Evolutionary conservation across 30 jellyfish, hydroid and myxozoan genomes (phyloP), one percentile per base, ranked within the genome.

Genomic region (Pelagia noctiluca): DNA sequence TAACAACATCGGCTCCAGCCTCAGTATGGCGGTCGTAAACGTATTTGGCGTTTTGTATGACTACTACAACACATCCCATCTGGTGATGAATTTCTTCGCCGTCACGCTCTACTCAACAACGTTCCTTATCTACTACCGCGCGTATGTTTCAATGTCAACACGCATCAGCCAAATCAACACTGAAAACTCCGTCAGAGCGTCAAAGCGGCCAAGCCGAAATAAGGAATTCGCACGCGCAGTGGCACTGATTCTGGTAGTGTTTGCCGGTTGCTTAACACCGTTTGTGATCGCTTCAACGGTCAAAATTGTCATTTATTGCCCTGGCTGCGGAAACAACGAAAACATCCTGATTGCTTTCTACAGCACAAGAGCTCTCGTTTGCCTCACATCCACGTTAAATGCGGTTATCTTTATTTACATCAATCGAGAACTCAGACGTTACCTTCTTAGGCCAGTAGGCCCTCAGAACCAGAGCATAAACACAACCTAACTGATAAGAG

Each of bases 171-270:
- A 52, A 5, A 52, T 52, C 30, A 52, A 52, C 68, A 8, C 21
- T 52, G 30, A 52, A 19, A 5, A 52, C 7, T 5, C 28, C 26
- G 28, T 4, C 26, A 5, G 28, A 19, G 26, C 68, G 28, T 3
- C 68, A 19, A 52, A 52, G 26, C 68, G 68, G 28, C 26, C 68
- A 19, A 52, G 26, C 26, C 68, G 68, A 3, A 52, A 19, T 30
- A 52, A 52, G 68, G 68, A 52, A 52, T 52, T 52, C 21, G 12
- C 68, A 8, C 68, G 68, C 68, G 68, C 68, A 30, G 26, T 52
- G 26, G 68, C 68, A 3, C 7, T 52, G 28, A 52, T 52, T 19
- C 68, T 52, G 7, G 26, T 52, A 10, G 12, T 52, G 4, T 19
- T 52, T 4, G 68, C 68, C 68, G 12, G 16, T 8, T 52, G 68